Conservation (phyloP, 2,888 invertebrate genomes). For the Lamellibrachia satsuma region DNA sequence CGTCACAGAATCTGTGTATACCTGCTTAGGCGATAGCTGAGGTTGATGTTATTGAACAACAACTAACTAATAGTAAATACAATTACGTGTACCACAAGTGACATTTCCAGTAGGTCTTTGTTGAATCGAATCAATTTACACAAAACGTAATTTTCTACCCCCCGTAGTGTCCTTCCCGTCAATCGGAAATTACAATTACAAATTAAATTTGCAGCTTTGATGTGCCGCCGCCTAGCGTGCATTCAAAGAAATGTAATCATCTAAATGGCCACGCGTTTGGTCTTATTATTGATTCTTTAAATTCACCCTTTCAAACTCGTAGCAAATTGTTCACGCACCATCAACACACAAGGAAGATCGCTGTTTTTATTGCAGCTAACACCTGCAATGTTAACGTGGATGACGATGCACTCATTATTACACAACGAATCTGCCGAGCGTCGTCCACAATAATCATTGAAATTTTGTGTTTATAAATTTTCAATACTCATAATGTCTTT, state of each 20-base stretch:
- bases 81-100: background rate
- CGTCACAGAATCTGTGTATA: background rate
- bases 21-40: background rate
- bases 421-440: too few species aligned
- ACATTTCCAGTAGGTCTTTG: background rate
- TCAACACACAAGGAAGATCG: background rate
- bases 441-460: background rate
- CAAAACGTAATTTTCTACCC: background rate
- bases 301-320: background rate
- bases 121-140: background rate
- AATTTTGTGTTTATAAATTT: background rate
- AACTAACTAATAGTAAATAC: background rate
- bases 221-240: conserved; percentile 4
- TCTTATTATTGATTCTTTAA: background rate
- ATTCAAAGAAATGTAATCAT: background rate
- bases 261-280: background rate
- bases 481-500: background rate
- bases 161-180: background rate
- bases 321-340: background rate
- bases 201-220: conserved; percentile 6
- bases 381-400: background rate
- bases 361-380: background rate
- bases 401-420: background rate
- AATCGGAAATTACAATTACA: background rate
- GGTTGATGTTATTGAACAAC: too few species aligned